Conservation (phyloP, 1,140 invertebrate genomes). For the Gonatopus flavifemur region DNA sequence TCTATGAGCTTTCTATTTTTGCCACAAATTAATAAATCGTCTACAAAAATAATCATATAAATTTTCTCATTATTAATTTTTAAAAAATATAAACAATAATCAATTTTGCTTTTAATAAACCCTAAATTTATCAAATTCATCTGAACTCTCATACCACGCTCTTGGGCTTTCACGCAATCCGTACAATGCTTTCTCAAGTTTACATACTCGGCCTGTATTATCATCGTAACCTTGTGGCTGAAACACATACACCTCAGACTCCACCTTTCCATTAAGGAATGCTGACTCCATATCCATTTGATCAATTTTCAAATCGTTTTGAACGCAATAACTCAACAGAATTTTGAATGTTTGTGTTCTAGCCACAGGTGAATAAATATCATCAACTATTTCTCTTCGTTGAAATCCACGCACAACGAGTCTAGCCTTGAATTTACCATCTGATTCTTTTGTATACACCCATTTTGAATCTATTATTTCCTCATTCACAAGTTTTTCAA, state of each 20-base stretch:
- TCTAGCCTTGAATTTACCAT: neutral
- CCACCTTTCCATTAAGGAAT: conserved; percentile 1
- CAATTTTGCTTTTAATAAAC: conserved; percentile 11
- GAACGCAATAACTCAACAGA: neutral
- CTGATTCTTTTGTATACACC: neutral
- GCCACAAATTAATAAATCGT: neutral
- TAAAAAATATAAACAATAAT: conserved; percentile 7
- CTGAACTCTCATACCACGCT: conserved; percentile 28
- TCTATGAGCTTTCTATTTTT: neutral
- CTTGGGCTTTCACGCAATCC: conserved; percentile 33
- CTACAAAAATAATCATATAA: neutral
- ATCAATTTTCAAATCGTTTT: neutral
- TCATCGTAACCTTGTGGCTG: conserved; percentile 38
- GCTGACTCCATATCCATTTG: conserved; percentile 7
- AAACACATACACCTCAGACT: conserved; percentile 22
- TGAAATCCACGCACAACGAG: conserved; percentile 11
- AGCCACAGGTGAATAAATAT: conserved; percentile 3
- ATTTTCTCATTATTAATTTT: neutral
- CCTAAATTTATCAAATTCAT: conserved; percentile 9
- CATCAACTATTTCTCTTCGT: conserved; percentile 7
- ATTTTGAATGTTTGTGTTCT: conserved; percentile 1
- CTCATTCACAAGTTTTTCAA: neutral
- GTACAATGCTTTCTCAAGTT: conserved; percentile 35
- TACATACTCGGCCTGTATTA: conserved; percentile 19
- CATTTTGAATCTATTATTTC: neutral